These are phyloP conservation scores for Megaustenia siamemsis DNA, from an alignment of 2,888 invertebrate species.

Conservation along the genomic window DNA sequence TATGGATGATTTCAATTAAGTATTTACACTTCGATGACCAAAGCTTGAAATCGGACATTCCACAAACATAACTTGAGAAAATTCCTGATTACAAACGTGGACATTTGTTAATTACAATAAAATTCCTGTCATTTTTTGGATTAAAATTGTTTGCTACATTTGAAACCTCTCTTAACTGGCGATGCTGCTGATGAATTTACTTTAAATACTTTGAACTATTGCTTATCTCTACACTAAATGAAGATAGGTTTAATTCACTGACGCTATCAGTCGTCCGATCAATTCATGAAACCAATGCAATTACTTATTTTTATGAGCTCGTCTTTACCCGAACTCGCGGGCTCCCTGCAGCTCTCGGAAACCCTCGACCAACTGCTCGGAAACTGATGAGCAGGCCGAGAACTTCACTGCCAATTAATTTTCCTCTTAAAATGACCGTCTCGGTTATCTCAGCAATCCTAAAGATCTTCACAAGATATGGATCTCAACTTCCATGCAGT, in stretches of 20 bases:
- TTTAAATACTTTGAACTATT: not conserved
- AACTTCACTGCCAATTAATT: slow-evolving; percentile 1
- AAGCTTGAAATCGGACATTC: too few relatives aligned
- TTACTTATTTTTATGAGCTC: slow-evolving; percentile 3
- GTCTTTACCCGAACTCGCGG: not conserved
- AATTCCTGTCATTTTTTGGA: not conserved
- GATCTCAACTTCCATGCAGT: not conserved
- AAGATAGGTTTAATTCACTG: not conserved
- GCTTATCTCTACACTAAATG: not conserved
- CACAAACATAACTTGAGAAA: too few relatives aligned
- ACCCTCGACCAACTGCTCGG: not conserved
- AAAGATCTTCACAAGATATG: not conserved
- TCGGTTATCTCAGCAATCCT: slow-evolving; percentile 1
- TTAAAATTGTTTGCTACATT: not conserved
- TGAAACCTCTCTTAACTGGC: not conserved
- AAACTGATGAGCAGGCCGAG: not conserved
- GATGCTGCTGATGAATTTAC: not conserved
- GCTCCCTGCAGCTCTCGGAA: not conserved
- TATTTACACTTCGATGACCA: too few relatives aligned
- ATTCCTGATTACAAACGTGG: too few relatives aligned
- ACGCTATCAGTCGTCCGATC: not conserved
- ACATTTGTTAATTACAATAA: too few relatives aligned
- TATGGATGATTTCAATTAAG: too few relatives aligned
- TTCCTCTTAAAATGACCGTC: not conserved
- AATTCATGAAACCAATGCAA: not conserved